Percentiles rank a stretch among this genome's conserved stretches.
These are phyloP conservation scores for Nipponacmea schrenckii DNA, from an alignment of 2,888 invertebrate genomes.

Conservation along the genomic window DNA sequence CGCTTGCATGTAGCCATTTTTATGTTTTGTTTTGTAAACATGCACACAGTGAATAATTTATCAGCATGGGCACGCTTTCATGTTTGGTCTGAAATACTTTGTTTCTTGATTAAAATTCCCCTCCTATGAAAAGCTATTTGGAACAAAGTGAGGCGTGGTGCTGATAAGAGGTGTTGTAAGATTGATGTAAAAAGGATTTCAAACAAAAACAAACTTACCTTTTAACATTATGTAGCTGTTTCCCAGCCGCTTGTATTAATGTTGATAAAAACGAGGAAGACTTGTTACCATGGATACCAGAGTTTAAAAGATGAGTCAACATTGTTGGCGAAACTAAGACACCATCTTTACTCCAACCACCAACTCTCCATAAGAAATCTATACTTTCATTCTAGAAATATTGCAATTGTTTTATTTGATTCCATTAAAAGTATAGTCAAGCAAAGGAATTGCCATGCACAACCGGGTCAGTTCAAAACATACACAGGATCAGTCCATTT, in stretches of 20 bases:
- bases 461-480: not conserved
- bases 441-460: not conserved
- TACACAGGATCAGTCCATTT: not conserved
- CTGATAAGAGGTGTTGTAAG: no score
- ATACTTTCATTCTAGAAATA: constrained; percentile 18
- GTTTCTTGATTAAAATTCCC: no score
- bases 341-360: constrained; percentile 16
- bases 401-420: no score
- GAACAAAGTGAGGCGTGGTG: no score
- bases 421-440: not conserved
- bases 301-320: constrained; percentile 18
- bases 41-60: no score
- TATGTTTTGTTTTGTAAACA: no score
- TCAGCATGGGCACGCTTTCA: no score
- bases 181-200: no score
- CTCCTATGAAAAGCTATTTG: no score
- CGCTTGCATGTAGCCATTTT: no score
- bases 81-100: no score
- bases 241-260: constrained; percentile 21
- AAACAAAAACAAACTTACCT: constrained; percentile 1
- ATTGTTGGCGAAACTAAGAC: constrained; percentile 16
- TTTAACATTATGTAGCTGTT: constrained; percentile 15
- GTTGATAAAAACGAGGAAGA: constrained; percentile 10
- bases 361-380: constrained; percentile 23
- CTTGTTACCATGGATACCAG: not conserved